Conservation (phyloP, 1,140 invertebrate genomes). For the Harlomillsia oculata region DNA sequence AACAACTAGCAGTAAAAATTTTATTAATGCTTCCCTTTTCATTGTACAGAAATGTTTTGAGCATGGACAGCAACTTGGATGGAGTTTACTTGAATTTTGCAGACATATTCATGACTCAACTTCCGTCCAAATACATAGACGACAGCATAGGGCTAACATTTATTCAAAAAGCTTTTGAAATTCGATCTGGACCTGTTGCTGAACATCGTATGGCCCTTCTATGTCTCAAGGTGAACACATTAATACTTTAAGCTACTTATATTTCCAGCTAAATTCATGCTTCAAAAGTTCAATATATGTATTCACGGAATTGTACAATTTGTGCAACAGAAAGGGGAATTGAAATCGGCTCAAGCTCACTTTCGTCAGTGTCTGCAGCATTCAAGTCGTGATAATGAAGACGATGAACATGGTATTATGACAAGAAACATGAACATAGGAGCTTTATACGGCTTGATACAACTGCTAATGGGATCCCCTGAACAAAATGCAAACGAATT, state of each 20-base stretch:
- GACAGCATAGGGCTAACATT: not conserved
- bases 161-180: constrained; percentile 5
- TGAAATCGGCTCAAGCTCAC: not conserved
- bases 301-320: not conserved
- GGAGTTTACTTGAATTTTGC: constrained; percentile 13
- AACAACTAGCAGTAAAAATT: too few relatives aligned
- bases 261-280: not conserved
- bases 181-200: not conserved
- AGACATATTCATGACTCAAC: constrained; percentile 6
- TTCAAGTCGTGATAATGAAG: not conserved
- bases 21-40: not conserved
- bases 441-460: constrained; percentile 7
- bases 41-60: constrained; percentile 2
- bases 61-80: constrained; percentile 5
- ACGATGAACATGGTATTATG: too few relatives aligned
- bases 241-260: not conserved
- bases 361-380: too few relatives aligned
- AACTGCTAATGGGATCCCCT: constrained; percentile 7
- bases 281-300: not conserved
- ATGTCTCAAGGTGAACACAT: constrained; percentile 2
- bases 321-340: not conserved
- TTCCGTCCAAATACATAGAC: not conserved
- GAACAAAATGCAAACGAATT: constrained; percentile 6
- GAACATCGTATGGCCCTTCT: constrained; percentile 11
- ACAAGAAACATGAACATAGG: constrained; percentile 8